Evolutionary conservation across 2,113 vertebrate genomes (phyloP), one percentile per base, ranked within the genome.

Genomic region (Caranx ignobilis): DNA sequence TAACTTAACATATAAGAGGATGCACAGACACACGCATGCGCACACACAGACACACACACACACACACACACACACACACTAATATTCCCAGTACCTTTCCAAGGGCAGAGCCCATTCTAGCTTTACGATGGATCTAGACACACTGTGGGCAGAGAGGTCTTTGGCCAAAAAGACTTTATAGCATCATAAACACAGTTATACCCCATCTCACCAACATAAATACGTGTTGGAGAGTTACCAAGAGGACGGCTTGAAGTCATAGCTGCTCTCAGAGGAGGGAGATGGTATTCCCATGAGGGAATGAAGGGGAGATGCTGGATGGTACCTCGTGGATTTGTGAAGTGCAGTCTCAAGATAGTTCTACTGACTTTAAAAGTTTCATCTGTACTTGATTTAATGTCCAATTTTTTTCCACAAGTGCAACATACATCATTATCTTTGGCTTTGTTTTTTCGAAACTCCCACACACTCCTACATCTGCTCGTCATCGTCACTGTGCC

Each of bases 121-220:
- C 75, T 92, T 93, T 93, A 92, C 11, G 72, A 88, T 13, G 45
- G 76, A 88, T 87, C 92, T 88, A 87, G 90, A 76, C 88, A 79
- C 52, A 39, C 41, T n/a, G 79, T 74, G 83, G 85, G 80, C 82
- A 85, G 86, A 32, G 13, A 79, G 60, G 86, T 82, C 89, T 90
- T 87, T 82, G 82, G 91, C 88, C 86, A 89, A 88, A 91, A 92
- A 91, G 79, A 84, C 84, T 91, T 92, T 92, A 92, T 92, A 79
- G 92, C 79, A 48, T 82, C 90, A 86, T 93, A 92, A 93, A 92
- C 83, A 85, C 79, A 85, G 90, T 90, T 92, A 89, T 87, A 86
- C 77, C 79, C 83, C 84, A 87, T 92, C 89, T 86, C 71, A 67
- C 80, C 45, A 79, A 83, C 81, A 92, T 92, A 90, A 92, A 92